These are phyloP conservation scores for Premnoplex brunnescens DNA, from an alignment of 2,797 vertebrate species.

Conservation along the genomic window DNA sequence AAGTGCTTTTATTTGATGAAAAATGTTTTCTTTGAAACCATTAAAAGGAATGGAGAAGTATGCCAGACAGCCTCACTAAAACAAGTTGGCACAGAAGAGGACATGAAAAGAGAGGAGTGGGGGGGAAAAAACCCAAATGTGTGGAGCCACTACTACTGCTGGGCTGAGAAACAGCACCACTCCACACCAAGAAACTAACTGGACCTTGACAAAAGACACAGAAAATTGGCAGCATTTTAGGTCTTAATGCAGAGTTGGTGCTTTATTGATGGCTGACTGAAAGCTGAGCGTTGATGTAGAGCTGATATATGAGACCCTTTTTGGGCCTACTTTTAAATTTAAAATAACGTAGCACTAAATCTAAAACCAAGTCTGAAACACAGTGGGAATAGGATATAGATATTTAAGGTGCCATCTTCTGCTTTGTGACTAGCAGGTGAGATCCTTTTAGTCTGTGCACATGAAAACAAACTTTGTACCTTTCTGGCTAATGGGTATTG, in stretches of 20 bases:
- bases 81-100: not conserved
- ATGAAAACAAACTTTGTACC: not conserved
- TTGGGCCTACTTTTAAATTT: not conserved
- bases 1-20: slow-evolving; percentile 11
- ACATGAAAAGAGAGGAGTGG: not conserved
- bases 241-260: not conserved
- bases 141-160: not conserved
- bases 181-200: not conserved
- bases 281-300: not conserved
- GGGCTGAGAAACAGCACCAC: not conserved
- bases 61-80: slow-evolving; percentile 5
- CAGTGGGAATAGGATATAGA: not conserved
- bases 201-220: slow-evolving; percentile 49
- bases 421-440: not conserved
- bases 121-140: not conserved
- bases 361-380: not conserved
- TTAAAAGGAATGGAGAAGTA: not conserved
- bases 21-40: slow-evolving; percentile 21
- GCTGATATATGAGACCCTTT: not conserved
- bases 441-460: not conserved
- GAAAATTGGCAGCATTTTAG: slow-evolving; percentile 29
- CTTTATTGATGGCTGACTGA: not conserved
- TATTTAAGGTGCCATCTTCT: not conserved
- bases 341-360: not conserved
- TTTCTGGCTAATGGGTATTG: not conserved